Evolutionary conservation across 1,140 invertebrate genomes (phyloP), one percentile per base, ranked within the genome.

Genomic region (Papilio polytes): DNA sequence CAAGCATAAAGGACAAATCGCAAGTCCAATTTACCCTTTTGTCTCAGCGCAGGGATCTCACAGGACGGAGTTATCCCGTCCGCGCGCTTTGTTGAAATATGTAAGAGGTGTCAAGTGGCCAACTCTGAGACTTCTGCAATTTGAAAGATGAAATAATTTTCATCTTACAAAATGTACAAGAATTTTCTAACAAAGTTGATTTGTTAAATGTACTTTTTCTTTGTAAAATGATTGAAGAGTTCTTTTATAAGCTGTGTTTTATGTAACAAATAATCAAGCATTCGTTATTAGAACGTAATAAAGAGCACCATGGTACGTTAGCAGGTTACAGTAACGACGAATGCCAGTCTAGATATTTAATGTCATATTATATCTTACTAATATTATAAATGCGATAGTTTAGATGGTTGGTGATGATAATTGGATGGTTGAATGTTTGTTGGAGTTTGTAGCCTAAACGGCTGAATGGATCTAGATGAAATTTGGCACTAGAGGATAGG

Each of bases 71-170:
- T 22, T 76, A 76, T 76, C 46, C 74, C 46, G 41, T 53, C 46
- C 74, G 44, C 46, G 44, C 73, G 44, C 73, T 76, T 76, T 76
- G 41, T 76, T 76, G 44, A 76, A 76, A 76, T 76, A 76, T 76
- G 74, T 22, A 76, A 76, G 74, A 76, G 74, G 74, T 76, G 74
- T 76, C 74, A 76, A 76, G 74, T 76, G 74, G 44, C 74, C 44
- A 48, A 76, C 41, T 76, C 44, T 53, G 74, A 48, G 44, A 46
- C 74, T 76, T 26, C 44, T 76, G 44, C 74, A 76, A 51, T 76
- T 76, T 48, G 13, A 76, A 51, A 76, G 46, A 48, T 22, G 63
- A 70, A 70, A 70, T 70, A 31, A 70, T 70, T 70, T 70, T 70
- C 63, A 70, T 70, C 22, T 31, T 36, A 15, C 63, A 31, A 70